These are phyloP conservation scores for Semnopithecus entellus DNA, from an alignment of 2,113 vertebrate genomes.

Conservation along the genomic window DNA sequence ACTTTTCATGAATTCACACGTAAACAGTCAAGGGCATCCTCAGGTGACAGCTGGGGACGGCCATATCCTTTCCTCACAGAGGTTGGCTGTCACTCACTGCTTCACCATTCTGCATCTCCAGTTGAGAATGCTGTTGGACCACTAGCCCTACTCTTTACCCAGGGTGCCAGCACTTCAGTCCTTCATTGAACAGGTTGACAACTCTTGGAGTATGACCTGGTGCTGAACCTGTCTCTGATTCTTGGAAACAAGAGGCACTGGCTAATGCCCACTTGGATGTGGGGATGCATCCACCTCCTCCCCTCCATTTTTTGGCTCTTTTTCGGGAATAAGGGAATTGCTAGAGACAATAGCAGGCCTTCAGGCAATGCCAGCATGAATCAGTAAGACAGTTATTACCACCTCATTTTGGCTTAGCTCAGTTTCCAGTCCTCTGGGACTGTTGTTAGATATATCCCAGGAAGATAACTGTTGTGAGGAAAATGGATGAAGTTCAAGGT, in stretches of 20 bases:
- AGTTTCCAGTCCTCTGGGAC: neutral
- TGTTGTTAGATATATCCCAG: neutral
- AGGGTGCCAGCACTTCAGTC: neutral
- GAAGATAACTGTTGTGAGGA: neutral
- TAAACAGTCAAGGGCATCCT: neutral
- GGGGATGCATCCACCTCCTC: neutral
- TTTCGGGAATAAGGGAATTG: neutral
- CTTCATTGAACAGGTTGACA: neutral
- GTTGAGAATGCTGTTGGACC: neutral
- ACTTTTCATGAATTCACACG: neutral
- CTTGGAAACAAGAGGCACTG: neutral
- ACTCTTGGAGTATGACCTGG: neutral
- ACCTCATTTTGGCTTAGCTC: neutral
- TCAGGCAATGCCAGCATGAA: neutral
- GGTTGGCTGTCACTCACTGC: neutral
- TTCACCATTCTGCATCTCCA: neutral
- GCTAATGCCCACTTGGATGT: neutral
- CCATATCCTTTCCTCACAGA: neutral
- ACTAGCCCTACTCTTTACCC: neutral
- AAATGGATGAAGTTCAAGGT: neutral
- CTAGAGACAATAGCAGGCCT: neutral
- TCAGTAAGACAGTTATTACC: neutral
- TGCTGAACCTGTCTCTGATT: neutral
- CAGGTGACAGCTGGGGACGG: neutral
- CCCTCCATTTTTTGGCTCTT: neutral